A percentile compares a stretch with the other conserved stretches of the same genome.
Conservation (phyloP, 2,888 invertebrate genomes). For the Tillus elongatus region DNA sequence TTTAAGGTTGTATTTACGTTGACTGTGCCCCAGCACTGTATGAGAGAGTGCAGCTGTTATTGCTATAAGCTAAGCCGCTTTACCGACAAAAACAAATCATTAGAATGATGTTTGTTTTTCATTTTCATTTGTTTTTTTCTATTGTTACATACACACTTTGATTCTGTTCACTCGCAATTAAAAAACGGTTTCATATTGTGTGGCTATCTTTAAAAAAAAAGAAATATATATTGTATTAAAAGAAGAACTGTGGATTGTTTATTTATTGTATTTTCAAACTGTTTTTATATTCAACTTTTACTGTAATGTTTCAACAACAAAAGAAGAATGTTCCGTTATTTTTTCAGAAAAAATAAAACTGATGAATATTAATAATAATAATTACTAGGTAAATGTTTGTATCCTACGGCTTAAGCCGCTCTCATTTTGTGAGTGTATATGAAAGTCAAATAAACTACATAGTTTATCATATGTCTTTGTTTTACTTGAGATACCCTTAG, state of each 20-base stretch:
- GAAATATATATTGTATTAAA: not conserved
- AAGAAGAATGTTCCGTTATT: slow-evolving; percentile 35
- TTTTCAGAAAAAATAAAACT: slow-evolving; percentile 33
- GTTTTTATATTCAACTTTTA: slow-evolving; percentile 18
- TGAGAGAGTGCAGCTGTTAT: slow-evolving; percentile 30
- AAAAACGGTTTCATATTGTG: too few relatives aligned
- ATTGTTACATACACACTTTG: not conserved
- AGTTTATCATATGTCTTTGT: slow-evolving; percentile 41
- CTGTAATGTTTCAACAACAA: slow-evolving; percentile 29
- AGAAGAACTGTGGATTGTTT: not conserved
- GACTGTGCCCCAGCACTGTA: slow-evolving; percentile 32
- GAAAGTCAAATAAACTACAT: slow-evolving; percentile 48
- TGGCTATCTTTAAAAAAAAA: too few relatives aligned
- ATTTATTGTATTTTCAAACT: slow-evolving; percentile 17
- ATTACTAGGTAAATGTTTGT: slow-evolving; percentile 47
- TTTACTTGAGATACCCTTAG: too few relatives aligned
- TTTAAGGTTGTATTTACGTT: slow-evolving; percentile 26
- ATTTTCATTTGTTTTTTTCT: not conserved
- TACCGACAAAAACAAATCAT: slow-evolving; percentile 5
- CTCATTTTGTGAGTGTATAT: slow-evolving; percentile 47
- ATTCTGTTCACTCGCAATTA: too few relatives aligned
- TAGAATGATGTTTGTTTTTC: not conserved
- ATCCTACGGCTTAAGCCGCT: slow-evolving; percentile 46
- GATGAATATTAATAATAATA: slow-evolving; percentile 46
- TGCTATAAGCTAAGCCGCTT: slow-evolving; percentile 5